Base-by-base conservation (phyloP, 1,140 invertebrate species). In the Trichoplusia ni region DNA sequence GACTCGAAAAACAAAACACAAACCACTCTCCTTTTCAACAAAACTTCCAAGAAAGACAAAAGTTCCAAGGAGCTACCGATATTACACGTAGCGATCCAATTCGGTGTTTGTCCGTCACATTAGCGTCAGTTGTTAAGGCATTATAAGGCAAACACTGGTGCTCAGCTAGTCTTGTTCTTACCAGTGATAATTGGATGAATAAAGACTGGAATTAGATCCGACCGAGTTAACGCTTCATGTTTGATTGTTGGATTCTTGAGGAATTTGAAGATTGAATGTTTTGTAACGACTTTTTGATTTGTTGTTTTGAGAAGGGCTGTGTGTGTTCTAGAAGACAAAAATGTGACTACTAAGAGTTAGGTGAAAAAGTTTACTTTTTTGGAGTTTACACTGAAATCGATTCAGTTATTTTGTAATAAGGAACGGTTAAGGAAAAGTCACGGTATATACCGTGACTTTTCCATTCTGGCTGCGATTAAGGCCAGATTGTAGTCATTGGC, bases 171-270 rank as follows among this genome's bases (percentile, higher is more conserved):
- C 73, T 76, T 75, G 78, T 74, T 76, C 72, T 64, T 69, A 25
- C 38, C 14, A 31, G n/a, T 37, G 79, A 67, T 84, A 84, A 84
- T 84, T 84, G 71, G 38, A 37, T 47, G 49, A 70, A 82, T 77
- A 81, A 84, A 84, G 80, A 79, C 44, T 65, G n/a, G 66, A 81
- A 81, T 82, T 82, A 77, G 78, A 77, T 67, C 73, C 64, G 42
- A 33, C 56, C 29, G 47, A 56, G 51, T 67, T 71, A 64, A 63
- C 40, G 62, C 11, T 65, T 29, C 29, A 64, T 64, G 14, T 63
- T 62, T 67, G 66, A 42, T 46, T 63, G 54, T 64, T 61, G 16
- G 2, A 37, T n/a, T 51, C 27, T 19, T 14, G 14, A 7, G 7
- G 16, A 14, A 16, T 31, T n/a, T n/a, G n/a, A n/a, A n/a, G n/a